Evolutionary conservation across 2,797 vertebrate genomes (phyloP).

Genomic region (Cyprinodon diabolis): DNA sequence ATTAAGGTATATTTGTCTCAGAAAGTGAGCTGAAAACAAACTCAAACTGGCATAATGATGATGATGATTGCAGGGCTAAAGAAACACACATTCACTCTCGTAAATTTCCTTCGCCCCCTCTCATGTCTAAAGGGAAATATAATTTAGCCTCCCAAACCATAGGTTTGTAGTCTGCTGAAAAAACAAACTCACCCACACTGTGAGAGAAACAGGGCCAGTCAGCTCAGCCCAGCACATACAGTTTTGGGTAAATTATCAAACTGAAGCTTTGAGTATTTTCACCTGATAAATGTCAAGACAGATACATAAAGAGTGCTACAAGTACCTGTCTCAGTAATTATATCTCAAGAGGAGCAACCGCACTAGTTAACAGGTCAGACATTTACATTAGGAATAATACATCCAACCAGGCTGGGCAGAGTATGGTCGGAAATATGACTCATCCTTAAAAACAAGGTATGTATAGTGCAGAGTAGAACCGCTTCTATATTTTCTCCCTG

Average conservation of each 20-base stretch:
- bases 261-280: slow-evolving; percentile 10
- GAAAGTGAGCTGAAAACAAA: slow-evolving; percentile 54
- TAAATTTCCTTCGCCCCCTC: slow-evolving; percentile 65
- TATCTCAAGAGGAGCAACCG: neutral
- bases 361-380: neutral
- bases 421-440: slow-evolving; percentile 1
- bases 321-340: neutral
- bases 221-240: slow-evolving; percentile 28
- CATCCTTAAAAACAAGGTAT: slow-evolving; percentile 45
- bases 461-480: slow-evolving; percentile 50
- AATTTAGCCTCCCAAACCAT: slow-evolving; percentile 76
- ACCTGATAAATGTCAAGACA: neutral
- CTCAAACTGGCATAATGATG: slow-evolving; percentile 33
- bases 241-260: slow-evolving; percentile 55
- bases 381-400: neutral
- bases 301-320: neutral
- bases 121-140: slow-evolving; percentile 65
- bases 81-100: slow-evolving; percentile 36
- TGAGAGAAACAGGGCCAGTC: slow-evolving; percentile 70
- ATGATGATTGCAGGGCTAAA: slow-evolving; percentile 42
- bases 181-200: slow-evolving; percentile 76
- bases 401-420: neutral
- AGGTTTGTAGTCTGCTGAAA: slow-evolving; percentile 76
- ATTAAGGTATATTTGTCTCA: slow-evolving; percentile 62
- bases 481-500: slow-evolving; percentile 37